A percentile compares a stretch with the other conserved stretches of the same genome.
phyloP scores from a whole-genome alignment of 2,888 invertebrate species.

The Patella ulyssiponensis region DNA sequence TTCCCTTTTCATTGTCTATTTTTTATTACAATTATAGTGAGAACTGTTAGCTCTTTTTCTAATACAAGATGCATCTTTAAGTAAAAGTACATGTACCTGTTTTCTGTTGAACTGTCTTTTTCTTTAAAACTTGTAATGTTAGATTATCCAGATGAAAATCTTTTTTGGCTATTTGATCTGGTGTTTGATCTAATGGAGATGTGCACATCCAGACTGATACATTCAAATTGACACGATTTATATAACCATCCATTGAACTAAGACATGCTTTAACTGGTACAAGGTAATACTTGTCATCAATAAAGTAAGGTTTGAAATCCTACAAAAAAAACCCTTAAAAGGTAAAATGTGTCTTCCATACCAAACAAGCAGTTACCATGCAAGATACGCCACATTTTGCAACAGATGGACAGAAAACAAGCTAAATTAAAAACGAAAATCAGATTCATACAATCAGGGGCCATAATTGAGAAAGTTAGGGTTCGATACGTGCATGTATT shows the following conservation, averaged over 20 bases:
- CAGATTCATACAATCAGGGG: no score
- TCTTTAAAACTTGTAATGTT: slow-evolving; percentile 6
- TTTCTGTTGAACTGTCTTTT: slow-evolving; percentile 31
- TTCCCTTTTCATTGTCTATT: no score
- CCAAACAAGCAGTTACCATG: no score
- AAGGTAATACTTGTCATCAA: slow-evolving; percentile 35
- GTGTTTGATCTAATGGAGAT: slow-evolving; percentile 20
- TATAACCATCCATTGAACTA: slow-evolving; percentile 33
- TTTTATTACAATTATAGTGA: no score
- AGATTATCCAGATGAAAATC: slow-evolving; percentile 27
- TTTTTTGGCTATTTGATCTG: slow-evolving; percentile 29
- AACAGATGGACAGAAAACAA: no score
- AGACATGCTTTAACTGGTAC: slow-evolving; percentile 39
- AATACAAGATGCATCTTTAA: no score
- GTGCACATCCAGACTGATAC: slow-evolving; percentile 40
- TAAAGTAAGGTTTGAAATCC: slow-evolving; percentile 40
- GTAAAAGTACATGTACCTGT: slow-evolving; percentile 28
- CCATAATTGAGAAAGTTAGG: no score
- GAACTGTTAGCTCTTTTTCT: not conserved
- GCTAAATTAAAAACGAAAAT: no score
- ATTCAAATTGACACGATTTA: slow-evolving; percentile 31
- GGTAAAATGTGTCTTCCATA: no score
- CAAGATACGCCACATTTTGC: no score
- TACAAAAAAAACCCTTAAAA: slow-evolving; percentile 15
- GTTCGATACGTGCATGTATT: no score